Conservation (phyloP, 2,113 vertebrate genomes). For the Actenoides hombroni region DNA sequence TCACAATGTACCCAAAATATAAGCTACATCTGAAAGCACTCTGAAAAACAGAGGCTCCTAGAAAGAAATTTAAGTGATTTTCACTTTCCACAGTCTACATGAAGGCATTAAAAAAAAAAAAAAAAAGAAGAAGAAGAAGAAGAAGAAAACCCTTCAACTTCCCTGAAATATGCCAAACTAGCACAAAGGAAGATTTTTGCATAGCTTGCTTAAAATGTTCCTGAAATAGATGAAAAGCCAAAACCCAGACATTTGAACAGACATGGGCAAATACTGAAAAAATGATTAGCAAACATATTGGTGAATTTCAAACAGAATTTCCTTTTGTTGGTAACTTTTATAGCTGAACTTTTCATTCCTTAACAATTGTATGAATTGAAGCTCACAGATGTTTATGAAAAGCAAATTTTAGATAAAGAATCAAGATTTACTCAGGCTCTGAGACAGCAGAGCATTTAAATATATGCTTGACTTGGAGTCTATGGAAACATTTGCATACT, state of each 20-base stretch:
- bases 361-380: neutral
- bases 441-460: slow-evolving; percentile 15
- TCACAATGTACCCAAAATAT: neutral
- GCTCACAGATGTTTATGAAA: slow-evolving; percentile 50
- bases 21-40: neutral
- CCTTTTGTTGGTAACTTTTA: slow-evolving; percentile 41
- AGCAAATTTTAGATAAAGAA: slow-evolving; percentile 50
- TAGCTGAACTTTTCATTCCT: slow-evolving; percentile 39
- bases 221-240: slow-evolving; percentile 52
- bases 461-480: slow-evolving; percentile 12
- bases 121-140: neutral
- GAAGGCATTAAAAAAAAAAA: neutral
- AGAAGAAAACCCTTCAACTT: neutral
- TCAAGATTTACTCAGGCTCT: slow-evolving; percentile 42
- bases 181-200: slow-evolving; percentile 43
- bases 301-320: slow-evolving; percentile 52
- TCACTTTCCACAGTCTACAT: neutral
- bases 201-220: slow-evolving; percentile 53
- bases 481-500: slow-evolving; percentile 42
- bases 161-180: neutral
- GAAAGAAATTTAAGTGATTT: slow-evolving; percentile 27
- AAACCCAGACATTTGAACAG: slow-evolving; percentile 55
- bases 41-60: slow-evolving; percentile 1
- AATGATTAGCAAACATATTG: slow-evolving; percentile 52
- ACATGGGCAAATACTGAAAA: slow-evolving; percentile 44